These are phyloP conservation scores for Stenodera caucasica DNA, from an alignment of 2,888 invertebrate species.

Conservation along the genomic window DNA sequence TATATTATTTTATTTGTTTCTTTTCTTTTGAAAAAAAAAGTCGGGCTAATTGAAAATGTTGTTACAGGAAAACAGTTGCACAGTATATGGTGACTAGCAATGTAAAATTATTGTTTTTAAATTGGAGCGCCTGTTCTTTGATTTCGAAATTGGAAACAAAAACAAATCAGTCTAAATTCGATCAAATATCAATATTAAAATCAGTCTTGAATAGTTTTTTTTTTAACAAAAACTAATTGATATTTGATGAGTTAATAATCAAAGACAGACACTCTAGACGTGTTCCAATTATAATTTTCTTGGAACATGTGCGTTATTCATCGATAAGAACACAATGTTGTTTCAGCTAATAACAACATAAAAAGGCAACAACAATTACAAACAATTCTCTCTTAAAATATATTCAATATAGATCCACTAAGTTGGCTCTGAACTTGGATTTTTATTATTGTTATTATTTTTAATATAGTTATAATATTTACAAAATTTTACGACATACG, in stretches of 20 bases:
- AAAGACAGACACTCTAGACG: neutral
- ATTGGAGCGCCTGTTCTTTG: neutral
- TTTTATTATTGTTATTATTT: neutral
- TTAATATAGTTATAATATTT: slow-evolving; percentile 28
- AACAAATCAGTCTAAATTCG: neutral
- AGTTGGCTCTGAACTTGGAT: neutral
- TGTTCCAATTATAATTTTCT: too few relatives aligned
- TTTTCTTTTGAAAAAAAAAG: neutral
- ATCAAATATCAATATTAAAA: neutral
- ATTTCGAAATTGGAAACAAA: neutral
- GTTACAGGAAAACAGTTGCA: neutral
- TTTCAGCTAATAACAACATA: slow-evolving; percentile 38
- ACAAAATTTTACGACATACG: slow-evolving; percentile 35
- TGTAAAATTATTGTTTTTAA: neutral
- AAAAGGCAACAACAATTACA: slow-evolving; percentile 32
- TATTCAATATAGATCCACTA: slow-evolving; percentile 13
- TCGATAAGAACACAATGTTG: slow-evolving; percentile 2
- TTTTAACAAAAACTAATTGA: neutral
- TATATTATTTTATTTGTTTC: neutral
- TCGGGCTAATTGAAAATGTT: neutral
- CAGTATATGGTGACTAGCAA: slow-evolving; percentile 5
- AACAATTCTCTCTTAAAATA: slow-evolving; percentile 40
- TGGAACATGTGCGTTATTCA: neutral
- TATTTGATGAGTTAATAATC: neutral
- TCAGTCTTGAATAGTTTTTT: neutral